Evolutionary conservation across 2,113 vertebrate species (phyloP).

Genomic region (Motacilla tschutschensis): DNA sequence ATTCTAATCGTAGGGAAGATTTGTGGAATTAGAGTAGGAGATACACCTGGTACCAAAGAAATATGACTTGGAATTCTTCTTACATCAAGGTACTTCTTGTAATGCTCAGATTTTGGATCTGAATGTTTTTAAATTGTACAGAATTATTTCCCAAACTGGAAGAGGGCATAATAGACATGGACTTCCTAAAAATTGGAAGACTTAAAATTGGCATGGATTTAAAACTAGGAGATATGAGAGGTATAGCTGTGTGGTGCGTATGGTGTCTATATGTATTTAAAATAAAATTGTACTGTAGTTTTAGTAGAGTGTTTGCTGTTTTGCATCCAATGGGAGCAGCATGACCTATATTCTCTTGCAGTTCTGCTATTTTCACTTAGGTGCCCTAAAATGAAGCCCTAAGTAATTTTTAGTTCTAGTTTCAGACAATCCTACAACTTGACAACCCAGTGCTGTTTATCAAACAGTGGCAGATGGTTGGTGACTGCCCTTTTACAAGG

Average conservation of each 20-base stretch:
- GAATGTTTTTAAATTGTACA: not conserved
- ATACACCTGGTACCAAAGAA: not conserved
- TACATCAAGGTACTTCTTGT: not conserved
- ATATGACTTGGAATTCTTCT: not conserved
- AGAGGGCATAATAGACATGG: not conserved
- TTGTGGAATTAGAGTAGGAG: not conserved
- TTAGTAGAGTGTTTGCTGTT: not conserved
- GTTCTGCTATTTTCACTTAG: not conserved
- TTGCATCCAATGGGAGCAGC: not conserved
- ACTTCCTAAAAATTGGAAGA: not conserved
- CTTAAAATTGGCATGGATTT: not conserved
- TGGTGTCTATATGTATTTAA: not conserved
- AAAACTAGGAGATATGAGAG: not conserved
- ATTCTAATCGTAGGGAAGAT: not conserved
- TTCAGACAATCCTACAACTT: not conserved
- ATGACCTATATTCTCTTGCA: conserved; percentile 20
- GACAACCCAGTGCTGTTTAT: not conserved
- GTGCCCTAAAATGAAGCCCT: conserved; percentile 24
- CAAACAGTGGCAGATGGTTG: not conserved
- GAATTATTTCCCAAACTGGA: not conserved
- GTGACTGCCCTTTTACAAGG: not conserved
- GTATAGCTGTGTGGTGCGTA: rapidly evolving
- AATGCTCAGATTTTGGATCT: not conserved
- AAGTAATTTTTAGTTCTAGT: not conserved
- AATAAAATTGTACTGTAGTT: not conserved